Conservation (phyloP, 2,888 invertebrate species). For the Hemaris fuciformis region DNA sequence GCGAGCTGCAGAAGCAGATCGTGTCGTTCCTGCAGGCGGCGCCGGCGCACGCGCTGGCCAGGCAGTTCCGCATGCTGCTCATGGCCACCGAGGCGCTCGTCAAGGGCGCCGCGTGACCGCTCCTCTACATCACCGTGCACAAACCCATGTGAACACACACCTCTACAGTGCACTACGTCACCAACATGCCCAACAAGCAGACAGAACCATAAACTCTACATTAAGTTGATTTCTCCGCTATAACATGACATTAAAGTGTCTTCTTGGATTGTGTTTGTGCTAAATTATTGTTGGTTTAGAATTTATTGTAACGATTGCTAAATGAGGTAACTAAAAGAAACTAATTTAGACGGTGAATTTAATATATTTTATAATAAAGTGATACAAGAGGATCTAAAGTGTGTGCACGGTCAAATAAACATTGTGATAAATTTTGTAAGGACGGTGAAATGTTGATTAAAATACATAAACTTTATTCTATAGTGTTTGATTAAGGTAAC, state of each 20-base stretch:
- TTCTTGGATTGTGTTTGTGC: too few relatives aligned
- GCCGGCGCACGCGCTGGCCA: conserved; percentile 84
- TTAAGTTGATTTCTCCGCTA: too few relatives aligned
- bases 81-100: conserved; percentile 85
- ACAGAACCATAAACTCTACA: too few relatives aligned
- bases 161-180: too few relatives aligned
- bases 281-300: too few relatives aligned
- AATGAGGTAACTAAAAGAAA: background rate
- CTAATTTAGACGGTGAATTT: background rate
- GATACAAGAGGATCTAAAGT: background rate
- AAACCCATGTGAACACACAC: conserved; percentile 3
- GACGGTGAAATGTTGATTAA: background rate
- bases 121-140: conserved; percentile 6
- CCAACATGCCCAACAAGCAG: too few relatives aligned
- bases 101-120: conserved; percentile 57
- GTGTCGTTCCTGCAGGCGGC: conserved; percentile 84
- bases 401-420: background rate
- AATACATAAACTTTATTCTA: background rate
- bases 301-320: too few relatives aligned
- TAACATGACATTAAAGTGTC: too few relatives aligned
- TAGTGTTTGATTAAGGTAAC: background rate
- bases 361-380: background rate
- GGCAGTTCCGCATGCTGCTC: conserved; percentile 86
- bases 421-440: conserved; percentile 3
- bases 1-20: conserved; percentile 88